phyloP scores from a whole-genome alignment of 2,113 vertebrate genomes.

The Dicentrarchus labrax region DNA sequence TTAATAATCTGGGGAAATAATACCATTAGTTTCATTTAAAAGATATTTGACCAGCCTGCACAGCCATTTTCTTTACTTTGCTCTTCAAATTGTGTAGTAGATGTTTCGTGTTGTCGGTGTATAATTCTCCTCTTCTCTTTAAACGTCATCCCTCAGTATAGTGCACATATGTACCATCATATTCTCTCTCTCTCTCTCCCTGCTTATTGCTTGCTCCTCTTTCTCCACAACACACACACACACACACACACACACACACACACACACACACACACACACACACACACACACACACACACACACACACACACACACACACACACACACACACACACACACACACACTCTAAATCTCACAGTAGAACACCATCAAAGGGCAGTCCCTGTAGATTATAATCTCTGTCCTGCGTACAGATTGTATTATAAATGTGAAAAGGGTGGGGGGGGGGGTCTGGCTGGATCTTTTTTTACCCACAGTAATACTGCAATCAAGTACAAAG shows the following conservation, averaged over 20 bases:
- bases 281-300: slow-evolving; percentile 5
- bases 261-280: not conserved
- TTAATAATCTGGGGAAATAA: not conserved
- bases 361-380: not conserved
- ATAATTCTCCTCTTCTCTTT: slow-evolving; percentile 1
- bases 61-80: slow-evolving; percentile 9
- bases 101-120: not conserved
- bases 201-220: not conserved
- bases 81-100: not conserved
- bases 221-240: not conserved
- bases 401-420: slow-evolving; percentile 30
- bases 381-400: slow-evolving; percentile 46
- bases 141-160: not conserved
- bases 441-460: too few species aligned
- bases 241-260: not conserved
- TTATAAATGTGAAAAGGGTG: not conserved
- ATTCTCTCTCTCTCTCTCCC: not conserved
- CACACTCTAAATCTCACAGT: too few species aligned
- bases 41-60: not conserved
- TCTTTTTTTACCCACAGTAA: not conserved
- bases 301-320: not conserved
- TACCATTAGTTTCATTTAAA: not conserved
- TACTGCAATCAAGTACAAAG: slow-evolving; percentile 31
- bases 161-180: not conserved
- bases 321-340: not conserved